Percentiles rank a stretch among this genome's conserved stretches.
phyloP scores from a whole-genome alignment of 2,113 vertebrate species.

The Clupea harengus region DNA sequence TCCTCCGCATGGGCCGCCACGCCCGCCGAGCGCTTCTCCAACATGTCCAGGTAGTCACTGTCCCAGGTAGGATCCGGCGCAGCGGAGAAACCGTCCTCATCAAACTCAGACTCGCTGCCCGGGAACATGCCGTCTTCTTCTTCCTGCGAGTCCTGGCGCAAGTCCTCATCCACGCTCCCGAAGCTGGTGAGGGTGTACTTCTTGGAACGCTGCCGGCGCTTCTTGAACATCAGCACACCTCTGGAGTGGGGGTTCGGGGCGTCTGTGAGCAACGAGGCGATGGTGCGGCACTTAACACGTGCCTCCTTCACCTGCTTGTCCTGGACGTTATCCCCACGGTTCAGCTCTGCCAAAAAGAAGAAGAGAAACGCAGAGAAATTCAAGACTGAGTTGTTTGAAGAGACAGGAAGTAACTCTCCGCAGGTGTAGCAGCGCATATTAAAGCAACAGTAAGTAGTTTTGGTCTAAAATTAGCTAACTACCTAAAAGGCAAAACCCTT shows the following conservation, averaged over 20 bases:
- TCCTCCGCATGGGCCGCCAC: conserved; percentile 59
- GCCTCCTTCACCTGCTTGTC: conserved; percentile 96
- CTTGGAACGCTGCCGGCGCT: conserved; percentile 95
- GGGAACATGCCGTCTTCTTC: conserved; percentile 88
- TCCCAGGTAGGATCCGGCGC: conserved; percentile 89
- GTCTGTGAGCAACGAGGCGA: conserved; percentile 91
- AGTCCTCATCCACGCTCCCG: conserved; percentile 90
- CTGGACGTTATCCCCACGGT: conserved; percentile 85
- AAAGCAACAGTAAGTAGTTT: too few species aligned
- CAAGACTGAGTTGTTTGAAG: background rate
- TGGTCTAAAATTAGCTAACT: too few species aligned
- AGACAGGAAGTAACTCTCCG: background rate
- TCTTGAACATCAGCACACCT: conserved; percentile 98
- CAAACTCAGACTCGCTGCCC: conserved; percentile 97
- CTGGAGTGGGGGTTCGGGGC: conserved; percentile 97
- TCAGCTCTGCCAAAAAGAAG: conserved; percentile 77
- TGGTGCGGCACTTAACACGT: conserved; percentile 92
- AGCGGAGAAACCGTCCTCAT: conserved; percentile 91
- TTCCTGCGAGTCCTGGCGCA: conserved; percentile 75
- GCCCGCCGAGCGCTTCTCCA: conserved; percentile 72
- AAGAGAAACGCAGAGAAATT: conserved; percentile 24
- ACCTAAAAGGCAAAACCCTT: too few species aligned
- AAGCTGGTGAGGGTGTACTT: conserved; percentile 98
- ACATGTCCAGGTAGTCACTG: conserved; percentile 87
- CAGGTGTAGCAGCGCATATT: background rate